Evolutionary conservation across 1,140 invertebrate species (phyloP).

Genomic region (Sycophaga agraensis): DNA sequence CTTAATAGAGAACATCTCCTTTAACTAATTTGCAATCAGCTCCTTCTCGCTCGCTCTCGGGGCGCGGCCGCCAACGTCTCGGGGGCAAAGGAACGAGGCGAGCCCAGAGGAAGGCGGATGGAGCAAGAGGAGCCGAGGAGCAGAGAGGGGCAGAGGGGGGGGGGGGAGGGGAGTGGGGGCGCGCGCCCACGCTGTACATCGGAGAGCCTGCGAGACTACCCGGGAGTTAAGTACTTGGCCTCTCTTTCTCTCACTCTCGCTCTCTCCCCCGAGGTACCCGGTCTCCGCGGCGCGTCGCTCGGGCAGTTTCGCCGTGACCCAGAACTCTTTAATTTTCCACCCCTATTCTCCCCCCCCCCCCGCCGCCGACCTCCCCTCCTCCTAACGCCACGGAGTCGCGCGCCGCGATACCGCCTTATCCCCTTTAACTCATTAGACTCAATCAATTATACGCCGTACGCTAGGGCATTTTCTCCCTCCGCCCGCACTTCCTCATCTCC

Average conservation of each 20-base stretch:
- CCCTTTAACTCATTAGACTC: slow-evolving; percentile 57
- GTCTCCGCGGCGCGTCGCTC: slow-evolving; percentile 28
- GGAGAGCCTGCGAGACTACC: slow-evolving; percentile 36
- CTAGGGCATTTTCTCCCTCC: slow-evolving; percentile 31
- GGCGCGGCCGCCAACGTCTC: slow-evolving; percentile 34
- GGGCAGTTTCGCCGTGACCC: slow-evolving; percentile 47
- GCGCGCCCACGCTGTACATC: slow-evolving; percentile 24
- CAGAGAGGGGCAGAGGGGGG: neutral
- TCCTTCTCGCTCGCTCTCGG: too few relatives aligned
- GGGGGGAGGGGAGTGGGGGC: neutral
- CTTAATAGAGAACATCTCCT: slow-evolving; percentile 54
- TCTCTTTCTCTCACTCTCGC: slow-evolving; percentile 6
- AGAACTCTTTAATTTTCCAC: slow-evolving; percentile 52
- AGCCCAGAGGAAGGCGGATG: slow-evolving; percentile 22
- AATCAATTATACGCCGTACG: slow-evolving; percentile 51
- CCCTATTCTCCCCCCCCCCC: slow-evolving; percentile 1
- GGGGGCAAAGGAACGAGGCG: slow-evolving; percentile 37
- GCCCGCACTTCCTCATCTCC: neutral
- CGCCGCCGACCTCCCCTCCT: neutral
- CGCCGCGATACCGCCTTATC: slow-evolving; percentile 41
- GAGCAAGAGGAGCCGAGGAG: neutral
- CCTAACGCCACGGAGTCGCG: slow-evolving; percentile 14
- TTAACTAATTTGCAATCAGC: slow-evolving; percentile 58
- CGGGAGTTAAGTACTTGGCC: slow-evolving; percentile 48
- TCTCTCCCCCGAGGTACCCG: slow-evolving; percentile 33